Base-by-base conservation (phyloP, 2,113 vertebrate species). In the Ranitomeya imitator region DNA sequence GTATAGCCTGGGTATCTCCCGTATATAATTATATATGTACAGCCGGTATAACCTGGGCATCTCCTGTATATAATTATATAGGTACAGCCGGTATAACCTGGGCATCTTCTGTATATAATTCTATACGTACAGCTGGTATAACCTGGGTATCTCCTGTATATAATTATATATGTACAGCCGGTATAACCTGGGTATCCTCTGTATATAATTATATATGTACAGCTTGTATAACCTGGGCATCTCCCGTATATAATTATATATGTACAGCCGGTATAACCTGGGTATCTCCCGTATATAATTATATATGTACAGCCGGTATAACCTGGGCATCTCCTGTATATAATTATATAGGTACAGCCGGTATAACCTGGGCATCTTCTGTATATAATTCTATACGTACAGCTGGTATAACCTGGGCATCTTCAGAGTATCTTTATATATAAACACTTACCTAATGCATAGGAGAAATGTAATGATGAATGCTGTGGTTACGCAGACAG, bases 361-460 rank as follows among this genome's bases (percentile, higher is more conserved):
- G 61, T 63, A 63, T 63, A 63, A 63, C 61, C 61, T 6, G 61
- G 61, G 61, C 6, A 63, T 63, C 16, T 21, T 3, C 61, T 63
- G 61, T 57, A 5, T 63, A 19, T 63, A 31, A 31, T 61, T 61
- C 3, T 61, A 19, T 19, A 61, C 18, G 19, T 61, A 19, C 19
- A 18, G 61, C 61, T 8, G 61, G 61, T 63, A 63, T 63, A 63
- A 63, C 61, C 61, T 19, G 61, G 61, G 61, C 6, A 63, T 63
- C 16, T 21, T 19, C 61, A 19, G 61, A 11, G 18, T 63, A 19
- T 63, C 19, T 7, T 19, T 63, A 11, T 19, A 63, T 23, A 69
- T n/a, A 78, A 54, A 3, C 13, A 79, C 87, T 84, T 65, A 88
- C 87, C 71, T 65, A 26, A 78, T 2, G 54, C 81, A 88, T 9